A percentile compares a stretch with the other conserved stretches of the same genome.
Evolutionary conservation across 2,113 vertebrate species (phyloP).

Genomic region (Glaucidium brasilianum): DNA sequence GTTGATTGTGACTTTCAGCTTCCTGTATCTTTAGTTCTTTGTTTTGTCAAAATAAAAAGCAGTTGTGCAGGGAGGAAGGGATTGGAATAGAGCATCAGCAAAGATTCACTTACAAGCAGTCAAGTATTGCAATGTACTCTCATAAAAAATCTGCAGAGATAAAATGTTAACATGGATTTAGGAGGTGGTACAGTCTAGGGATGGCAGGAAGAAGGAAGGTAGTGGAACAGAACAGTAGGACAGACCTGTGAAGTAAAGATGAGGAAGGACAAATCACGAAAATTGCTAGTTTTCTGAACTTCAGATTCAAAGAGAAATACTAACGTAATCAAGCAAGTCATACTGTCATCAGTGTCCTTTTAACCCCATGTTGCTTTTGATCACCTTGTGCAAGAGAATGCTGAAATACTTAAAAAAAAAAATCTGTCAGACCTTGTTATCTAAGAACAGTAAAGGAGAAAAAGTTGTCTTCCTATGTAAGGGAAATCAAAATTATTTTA

Average conservation of each 20-base stretch:
- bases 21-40: slow-evolving; percentile 59
- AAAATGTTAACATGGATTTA: slow-evolving; percentile 41
- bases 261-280: not conserved
- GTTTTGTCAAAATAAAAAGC: not conserved
- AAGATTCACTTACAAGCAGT: slow-evolving; percentile 12
- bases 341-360: not conserved
- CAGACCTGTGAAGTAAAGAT: not conserved
- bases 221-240: not conserved
- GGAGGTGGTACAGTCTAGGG: not conserved
- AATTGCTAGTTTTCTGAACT: not conserved
- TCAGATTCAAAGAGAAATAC: not conserved
- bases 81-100: not conserved
- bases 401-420: not conserved
- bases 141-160: slow-evolving; percentile 33
- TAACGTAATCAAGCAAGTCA: not conserved
- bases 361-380: not conserved
- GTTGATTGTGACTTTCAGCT: not conserved
- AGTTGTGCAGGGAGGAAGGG: not conserved
- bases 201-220: not conserved
- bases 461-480: not conserved
- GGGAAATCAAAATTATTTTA: not conserved
- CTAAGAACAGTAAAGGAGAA: not conserved
- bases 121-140: not conserved
- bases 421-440: not conserved
- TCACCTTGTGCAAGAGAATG: not conserved